Evolutionary conservation across 2,113 vertebrate species (phyloP), one percentile per base, ranked within the genome.

Genomic region (Seriola quinqueradiata): DNA sequence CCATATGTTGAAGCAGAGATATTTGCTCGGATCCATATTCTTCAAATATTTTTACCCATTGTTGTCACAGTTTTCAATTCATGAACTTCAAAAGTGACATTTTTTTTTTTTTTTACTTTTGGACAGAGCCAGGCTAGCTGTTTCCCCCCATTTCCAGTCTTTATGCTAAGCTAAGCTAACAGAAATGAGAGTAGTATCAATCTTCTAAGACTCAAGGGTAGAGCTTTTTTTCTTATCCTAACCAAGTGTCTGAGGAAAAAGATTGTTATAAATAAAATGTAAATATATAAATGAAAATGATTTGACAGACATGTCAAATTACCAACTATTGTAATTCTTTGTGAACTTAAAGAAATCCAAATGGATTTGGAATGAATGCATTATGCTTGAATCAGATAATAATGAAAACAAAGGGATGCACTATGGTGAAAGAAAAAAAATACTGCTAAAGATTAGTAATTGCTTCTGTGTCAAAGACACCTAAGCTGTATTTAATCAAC

Each of bases 401-500:
- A 67, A 82, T 71, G 36, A 77, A 85, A 68, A 82, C 65, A 61
- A 70, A 81, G 77, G 59, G 40, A 64, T 64, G 34, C 9, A 52
- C 23, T 25, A 11, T 19, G 7, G 32, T 3, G 59, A 32, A 69
- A 42, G 28, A 28, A 57, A 87, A 38, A 40, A 25, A 32, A 64
- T 52, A 50, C 50, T 58, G 42, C 54, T 57, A 44, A 79, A 79
- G 38, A 71, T 17, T 36, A 16, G 60, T 87, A 79, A 90, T 86
- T 67, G 34, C 48, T 36, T 83, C 16, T 50, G 42, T 78, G 46
- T 74, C 65, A 77, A 67, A 83, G 50, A 59, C 11, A 67, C 34
- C 55, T 40, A 81, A 88, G 60, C 59, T 65, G 81, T 63, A 68
- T 67, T 79, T 72, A 81, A 85, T 85, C 71, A 81, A 75, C 63